Evolutionary conservation across 2,113 vertebrate species (phyloP).

Genomic region (Podiceps cristatus): DNA sequence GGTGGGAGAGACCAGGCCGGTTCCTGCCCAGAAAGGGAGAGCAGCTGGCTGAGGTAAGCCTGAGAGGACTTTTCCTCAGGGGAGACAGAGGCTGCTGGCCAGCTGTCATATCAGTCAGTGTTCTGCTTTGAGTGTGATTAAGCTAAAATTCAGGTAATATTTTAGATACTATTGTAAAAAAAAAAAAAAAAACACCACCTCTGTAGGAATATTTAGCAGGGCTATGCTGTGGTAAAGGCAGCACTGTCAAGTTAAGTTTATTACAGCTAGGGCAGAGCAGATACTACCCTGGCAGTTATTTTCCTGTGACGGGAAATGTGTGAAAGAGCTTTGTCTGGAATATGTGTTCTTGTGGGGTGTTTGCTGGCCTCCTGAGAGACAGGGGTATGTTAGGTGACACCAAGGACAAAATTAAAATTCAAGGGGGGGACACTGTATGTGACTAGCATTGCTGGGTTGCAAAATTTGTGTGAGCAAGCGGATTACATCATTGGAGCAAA

Average conservation of each 20-base stretch:
- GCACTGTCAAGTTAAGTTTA: fast-evolving
- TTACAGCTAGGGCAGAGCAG: fast-evolving
- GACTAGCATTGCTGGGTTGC: fast-evolving
- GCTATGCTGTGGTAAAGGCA: fast-evolving
- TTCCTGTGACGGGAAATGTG: fast-evolving
- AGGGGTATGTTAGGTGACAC: fast-evolving
- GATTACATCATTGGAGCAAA: fast-evolving
- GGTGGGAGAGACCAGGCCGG: fast-evolving
- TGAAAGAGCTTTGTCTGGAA: neutral
- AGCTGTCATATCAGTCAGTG: fast-evolving
- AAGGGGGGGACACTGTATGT: fast-evolving
- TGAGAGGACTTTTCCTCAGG: fast-evolving
- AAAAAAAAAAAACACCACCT: too few relatives aligned
- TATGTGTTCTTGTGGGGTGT: fast-evolving
- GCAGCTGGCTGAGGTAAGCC: neutral
- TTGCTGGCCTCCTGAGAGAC: fast-evolving
- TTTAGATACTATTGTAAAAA: fast-evolving
- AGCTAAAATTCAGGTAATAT: fast-evolving
- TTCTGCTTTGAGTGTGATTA: fast-evolving
- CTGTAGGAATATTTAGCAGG: fast-evolving
- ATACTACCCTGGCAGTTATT: fast-evolving
- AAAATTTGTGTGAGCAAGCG: fast-evolving
- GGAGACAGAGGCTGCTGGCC: fast-evolving
- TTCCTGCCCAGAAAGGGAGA: fast-evolving
- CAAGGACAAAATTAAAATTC: fast-evolving